Conservation (phyloP, 2,888 invertebrate genomes). For the Nomada goodeniana region DNA sequence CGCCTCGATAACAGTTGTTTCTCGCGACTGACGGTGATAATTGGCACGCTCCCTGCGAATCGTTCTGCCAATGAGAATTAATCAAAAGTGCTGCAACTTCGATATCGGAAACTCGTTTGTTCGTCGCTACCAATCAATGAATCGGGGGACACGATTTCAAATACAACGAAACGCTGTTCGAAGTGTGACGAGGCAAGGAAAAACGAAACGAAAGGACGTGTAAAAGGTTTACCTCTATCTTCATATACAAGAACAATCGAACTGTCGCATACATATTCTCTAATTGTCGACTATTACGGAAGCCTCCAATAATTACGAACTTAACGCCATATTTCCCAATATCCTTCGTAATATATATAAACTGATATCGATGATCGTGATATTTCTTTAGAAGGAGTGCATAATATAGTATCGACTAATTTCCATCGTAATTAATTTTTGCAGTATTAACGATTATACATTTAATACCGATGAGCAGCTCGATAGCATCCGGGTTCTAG, state of each 20-base stretch:
- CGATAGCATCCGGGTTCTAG: neutral
- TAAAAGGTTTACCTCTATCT: neutral
- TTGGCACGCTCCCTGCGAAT: conserved; percentile 54
- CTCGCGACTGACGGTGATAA: conserved; percentile 62
- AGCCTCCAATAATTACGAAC: too few relatives aligned
- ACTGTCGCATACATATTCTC: too few relatives aligned
- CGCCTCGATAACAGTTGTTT: conserved; percentile 37
- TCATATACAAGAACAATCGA: too few relatives aligned
- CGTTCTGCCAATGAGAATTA: conserved; percentile 53
- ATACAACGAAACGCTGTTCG: neutral
- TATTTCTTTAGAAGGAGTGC: too few relatives aligned
- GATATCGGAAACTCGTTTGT: conserved; percentile 50
- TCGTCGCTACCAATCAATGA: conserved; percentile 16
- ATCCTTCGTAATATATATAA: too few relatives aligned
- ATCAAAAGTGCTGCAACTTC: conserved; percentile 47
- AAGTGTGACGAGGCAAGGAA: neutral
- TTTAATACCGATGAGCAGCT: neutral
- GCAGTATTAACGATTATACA: neutral
- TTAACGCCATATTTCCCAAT: too few relatives aligned
- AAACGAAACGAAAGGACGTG: neutral
- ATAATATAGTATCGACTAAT: too few relatives aligned
- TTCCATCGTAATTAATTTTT: too few relatives aligned
- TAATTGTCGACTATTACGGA: too few relatives aligned
- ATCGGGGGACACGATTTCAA: conserved; percentile 26
- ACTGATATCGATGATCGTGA: too few relatives aligned